These are phyloP conservation scores for Hassar affinis DNA, from an alignment of 2,113 vertebrate species.

Conservation along the genomic window DNA sequence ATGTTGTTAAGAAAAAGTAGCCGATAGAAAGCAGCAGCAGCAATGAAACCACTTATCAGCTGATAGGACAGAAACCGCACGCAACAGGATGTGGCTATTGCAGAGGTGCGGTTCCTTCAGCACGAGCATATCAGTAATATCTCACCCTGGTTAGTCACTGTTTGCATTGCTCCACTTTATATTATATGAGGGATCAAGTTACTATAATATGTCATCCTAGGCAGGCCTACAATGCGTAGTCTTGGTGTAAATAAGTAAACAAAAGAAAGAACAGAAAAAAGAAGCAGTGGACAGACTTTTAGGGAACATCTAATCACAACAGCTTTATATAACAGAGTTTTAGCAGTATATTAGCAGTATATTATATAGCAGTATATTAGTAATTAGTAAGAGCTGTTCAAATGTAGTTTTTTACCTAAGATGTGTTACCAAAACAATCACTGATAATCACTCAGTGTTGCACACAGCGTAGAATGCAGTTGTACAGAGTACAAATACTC, in stretches of 20 bases:
- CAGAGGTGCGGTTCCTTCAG: conserved; percentile 40
- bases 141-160: conserved; percentile 27
- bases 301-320: neutral
- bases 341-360: neutral
- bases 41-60: neutral
- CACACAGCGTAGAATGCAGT: neutral
- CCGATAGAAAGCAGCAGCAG: neutral
- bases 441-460: neutral
- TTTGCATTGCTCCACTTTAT: conserved; percentile 31
- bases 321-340: neutral
- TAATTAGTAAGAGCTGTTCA: neutral
- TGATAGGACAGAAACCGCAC: conserved; percentile 1
- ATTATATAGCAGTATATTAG: neutral
- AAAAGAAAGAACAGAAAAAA: neutral
- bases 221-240: neutral
- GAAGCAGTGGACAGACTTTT: neutral
- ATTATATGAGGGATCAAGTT: neutral
- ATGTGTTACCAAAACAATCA: neutral
- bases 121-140: neutral
- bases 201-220: neutral
- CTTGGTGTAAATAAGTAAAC: too few relatives aligned
- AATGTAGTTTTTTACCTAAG: neutral
- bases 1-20: neutral
- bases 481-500: neutral
- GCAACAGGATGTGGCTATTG: conserved; percentile 49